phyloP scores from a whole-genome alignment of 1,140 invertebrate species.

The Steinernema khuongi region DNA sequence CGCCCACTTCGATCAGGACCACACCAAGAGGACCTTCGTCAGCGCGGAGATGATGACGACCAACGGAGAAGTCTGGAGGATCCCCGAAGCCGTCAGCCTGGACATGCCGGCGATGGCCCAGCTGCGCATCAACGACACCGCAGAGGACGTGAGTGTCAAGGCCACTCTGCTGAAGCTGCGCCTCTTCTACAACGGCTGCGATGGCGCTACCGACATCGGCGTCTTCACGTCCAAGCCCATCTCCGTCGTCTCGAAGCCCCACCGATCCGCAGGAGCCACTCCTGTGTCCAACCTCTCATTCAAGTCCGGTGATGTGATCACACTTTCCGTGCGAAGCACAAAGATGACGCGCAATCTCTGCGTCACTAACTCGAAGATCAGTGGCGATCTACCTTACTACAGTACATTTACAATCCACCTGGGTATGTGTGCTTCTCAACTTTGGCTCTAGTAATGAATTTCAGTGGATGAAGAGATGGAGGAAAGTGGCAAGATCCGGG shows the following conservation, averaged over 20 bases:
- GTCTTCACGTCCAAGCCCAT: background rate
- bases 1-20: background rate
- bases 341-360: background rate
- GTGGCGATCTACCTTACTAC: background rate
- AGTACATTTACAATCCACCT: background rate
- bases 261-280: background rate
- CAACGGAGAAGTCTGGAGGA: conserved; percentile 2
- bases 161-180: background rate
- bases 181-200: background rate
- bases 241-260: background rate
- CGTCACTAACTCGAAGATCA: background rate
- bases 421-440: background rate
- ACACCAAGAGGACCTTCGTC: background rate
- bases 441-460: background rate
- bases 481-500: background rate
- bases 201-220: background rate
- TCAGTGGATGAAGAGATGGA: background rate
- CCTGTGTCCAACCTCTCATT: background rate
- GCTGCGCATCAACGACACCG: background rate
- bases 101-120: background rate
- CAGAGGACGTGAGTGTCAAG: background rate
- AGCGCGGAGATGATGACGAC: background rate
- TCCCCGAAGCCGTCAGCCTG: background rate
- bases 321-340: background rate
- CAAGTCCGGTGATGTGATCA: background rate